These are phyloP conservation scores for Chrysocyon brachyurus DNA, from an alignment of 2,797 vertebrate genomes.

Conservation along the genomic window DNA sequence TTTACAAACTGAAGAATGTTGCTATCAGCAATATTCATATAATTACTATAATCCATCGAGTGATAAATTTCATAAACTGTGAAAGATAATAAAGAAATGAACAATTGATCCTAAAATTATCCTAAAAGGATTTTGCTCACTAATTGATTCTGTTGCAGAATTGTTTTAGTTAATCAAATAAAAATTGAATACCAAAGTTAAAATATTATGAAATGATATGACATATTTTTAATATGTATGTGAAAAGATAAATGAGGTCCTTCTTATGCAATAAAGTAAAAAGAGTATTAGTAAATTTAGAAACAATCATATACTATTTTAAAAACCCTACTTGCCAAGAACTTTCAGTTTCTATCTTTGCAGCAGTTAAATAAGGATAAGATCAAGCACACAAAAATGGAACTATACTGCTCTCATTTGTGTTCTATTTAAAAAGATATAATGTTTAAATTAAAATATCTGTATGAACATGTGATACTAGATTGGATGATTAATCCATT, in stretches of 20 bases:
- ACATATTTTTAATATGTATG: neutral
- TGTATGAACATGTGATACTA: conserved; percentile 65
- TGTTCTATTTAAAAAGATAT: conserved; percentile 57
- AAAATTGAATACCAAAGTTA: conserved; percentile 46
- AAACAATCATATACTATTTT: neutral
- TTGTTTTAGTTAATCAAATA: conserved; percentile 46
- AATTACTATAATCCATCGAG: neutral
- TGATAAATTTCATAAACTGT: conserved; percentile 35
- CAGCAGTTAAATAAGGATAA: conserved; percentile 48
- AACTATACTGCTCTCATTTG: conserved; percentile 13
- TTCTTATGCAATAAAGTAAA: neutral
- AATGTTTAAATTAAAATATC: conserved; percentile 61
- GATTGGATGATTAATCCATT: conserved; percentile 68
- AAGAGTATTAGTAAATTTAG: conserved; percentile 9
- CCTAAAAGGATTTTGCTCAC: neutral
- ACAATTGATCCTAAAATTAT: conserved; percentile 35
- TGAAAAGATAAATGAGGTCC: conserved; percentile 44
- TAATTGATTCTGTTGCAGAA: conserved; percentile 8
- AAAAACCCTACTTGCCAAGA: conserved; percentile 48
- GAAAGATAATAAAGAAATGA: conserved; percentile 41
- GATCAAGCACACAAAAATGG: neutral
- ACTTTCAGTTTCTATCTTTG: conserved; percentile 49
- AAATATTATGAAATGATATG: conserved; percentile 55
- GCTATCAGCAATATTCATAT: neutral
- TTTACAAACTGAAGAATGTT: conserved; percentile 25